Conservation (phyloP, 2,113 vertebrate species). For the Esox niger region DNA sequence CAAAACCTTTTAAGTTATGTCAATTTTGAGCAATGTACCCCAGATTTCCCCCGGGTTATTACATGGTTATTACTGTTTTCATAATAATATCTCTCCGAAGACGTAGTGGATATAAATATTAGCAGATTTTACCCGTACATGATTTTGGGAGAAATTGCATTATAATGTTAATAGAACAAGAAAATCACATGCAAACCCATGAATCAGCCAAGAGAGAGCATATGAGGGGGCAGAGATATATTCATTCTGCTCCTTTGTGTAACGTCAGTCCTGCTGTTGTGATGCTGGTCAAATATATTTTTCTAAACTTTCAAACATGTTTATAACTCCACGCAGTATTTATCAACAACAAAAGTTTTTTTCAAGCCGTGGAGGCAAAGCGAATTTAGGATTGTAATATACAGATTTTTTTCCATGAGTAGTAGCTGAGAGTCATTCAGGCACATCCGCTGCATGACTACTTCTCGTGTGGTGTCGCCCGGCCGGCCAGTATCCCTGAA, state of each 20-base stretch:
- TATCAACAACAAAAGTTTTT: neutral
- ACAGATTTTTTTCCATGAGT: slow-evolving; percentile 5
- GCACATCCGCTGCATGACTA: slow-evolving; percentile 72
- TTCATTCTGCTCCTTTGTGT: slow-evolving; percentile 57
- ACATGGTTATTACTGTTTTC: slow-evolving; percentile 57
- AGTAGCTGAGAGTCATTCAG: slow-evolving; percentile 31
- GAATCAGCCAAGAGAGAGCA: no score
- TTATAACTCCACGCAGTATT: neutral
- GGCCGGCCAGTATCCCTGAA: slow-evolving; percentile 37
- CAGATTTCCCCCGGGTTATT: neutral
- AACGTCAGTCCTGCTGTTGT: slow-evolving; percentile 65
- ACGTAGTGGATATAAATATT: neutral
- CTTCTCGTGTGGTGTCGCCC: slow-evolving; percentile 62
- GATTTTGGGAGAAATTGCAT: neutral
- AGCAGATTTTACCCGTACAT: neutral
- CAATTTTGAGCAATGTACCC: neutral
- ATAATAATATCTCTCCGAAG: slow-evolving; percentile 48
- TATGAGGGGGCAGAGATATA: no score
- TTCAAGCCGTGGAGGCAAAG: neutral
- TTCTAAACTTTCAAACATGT: neutral
- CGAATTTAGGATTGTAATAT: neutral
- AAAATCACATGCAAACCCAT: neutral
- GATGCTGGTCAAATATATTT: neutral
- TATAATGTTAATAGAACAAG: neutral
- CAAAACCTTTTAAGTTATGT: neutral